Evolutionary conservation across 2,888 invertebrate species (phyloP), one percentile per base, ranked within the genome.

Genomic region (Xestia rhomboidea): DNA sequence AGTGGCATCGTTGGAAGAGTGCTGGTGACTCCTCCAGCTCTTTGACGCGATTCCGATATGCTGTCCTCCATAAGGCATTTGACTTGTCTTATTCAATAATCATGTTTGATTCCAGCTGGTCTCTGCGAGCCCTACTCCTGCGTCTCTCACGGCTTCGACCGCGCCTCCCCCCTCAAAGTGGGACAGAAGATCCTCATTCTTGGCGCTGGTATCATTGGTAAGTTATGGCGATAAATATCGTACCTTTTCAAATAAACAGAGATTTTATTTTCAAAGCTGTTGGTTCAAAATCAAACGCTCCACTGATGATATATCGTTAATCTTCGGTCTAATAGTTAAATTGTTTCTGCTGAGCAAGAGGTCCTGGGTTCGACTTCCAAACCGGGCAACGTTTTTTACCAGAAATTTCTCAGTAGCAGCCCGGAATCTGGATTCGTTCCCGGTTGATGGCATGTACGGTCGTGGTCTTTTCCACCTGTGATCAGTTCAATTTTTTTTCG

Each of bases 131-230:
- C 98, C 0, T 94, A 98, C 68, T 98, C 98, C 0, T 98, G 98
- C 87, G 95, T 98, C 4, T 96, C 97, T 0, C 98, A 98, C 84
- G 98, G 98, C 0, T 97, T 97, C 95, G 97, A 98, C 86, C 96
- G 97, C 70, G 97, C 98, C 2, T 95, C 97, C 24, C 97, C 98
- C 0, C 92, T 98, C 10, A 90, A 96, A 0, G 95, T 98, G 0
- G 98, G 98, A 0, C 91, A 96, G 57, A 97, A 97, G 82, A 97
- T 98, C 30, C 95, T 98, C 0, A 93, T 98, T 0, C 95, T 97
- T 0, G 98, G 98, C 0, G 98, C 98, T 73, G 98, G 98, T 1
- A 98, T 98, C 68, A 98, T 98, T 83, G 98, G 98, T 90, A 83
- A 92, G 93, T 88, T 49, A 34, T 73, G 51, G 34, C 64, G 30